phyloP scores from a whole-genome alignment of 1,140 invertebrate genomes.

The Oncopeltus fasciatus region DNA sequence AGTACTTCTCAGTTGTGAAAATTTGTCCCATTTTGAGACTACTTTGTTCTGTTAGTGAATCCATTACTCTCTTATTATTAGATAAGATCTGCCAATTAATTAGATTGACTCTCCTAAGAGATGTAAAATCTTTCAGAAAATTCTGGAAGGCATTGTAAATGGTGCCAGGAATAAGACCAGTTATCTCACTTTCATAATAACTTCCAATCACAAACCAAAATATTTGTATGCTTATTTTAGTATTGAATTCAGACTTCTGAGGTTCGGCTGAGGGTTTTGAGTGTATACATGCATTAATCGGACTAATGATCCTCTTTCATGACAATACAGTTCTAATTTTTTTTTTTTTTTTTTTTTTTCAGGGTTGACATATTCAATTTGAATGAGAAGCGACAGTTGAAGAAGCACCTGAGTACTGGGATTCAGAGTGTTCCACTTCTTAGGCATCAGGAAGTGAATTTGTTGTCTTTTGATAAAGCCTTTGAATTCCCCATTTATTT shows the following conservation, averaged over 20 bases:
- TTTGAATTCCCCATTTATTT: slow-evolving; percentile 18
- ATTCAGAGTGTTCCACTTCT: slow-evolving; percentile 10
- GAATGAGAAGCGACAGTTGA: slow-evolving; percentile 18
- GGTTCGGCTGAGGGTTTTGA: not conserved
- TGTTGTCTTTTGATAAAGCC: slow-evolving; percentile 15
- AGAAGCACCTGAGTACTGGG: slow-evolving; percentile 1
- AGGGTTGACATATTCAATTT: slow-evolving; percentile 18
- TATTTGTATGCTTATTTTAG: not conserved
- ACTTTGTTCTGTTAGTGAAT: too few species aligned
- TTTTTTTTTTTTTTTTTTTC: slow-evolving; percentile 8
- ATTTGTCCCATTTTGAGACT: too few species aligned
- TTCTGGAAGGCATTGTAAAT: too few species aligned
- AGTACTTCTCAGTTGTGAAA: too few species aligned
- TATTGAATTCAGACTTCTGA: not conserved
- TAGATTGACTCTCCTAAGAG: too few species aligned
- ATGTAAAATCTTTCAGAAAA: too few species aligned
- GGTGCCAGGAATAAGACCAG: too few species aligned
- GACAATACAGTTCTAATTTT: not conserved
- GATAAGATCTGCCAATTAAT: too few species aligned
- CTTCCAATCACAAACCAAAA: not conserved
- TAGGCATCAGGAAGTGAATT: slow-evolving; percentile 15
- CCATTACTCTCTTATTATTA: too few species aligned
- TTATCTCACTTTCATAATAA: not conserved
- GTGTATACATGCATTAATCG: not conserved
- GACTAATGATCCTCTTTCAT: not conserved